Evolutionary conservation across 2,113 vertebrate genomes (phyloP), one percentile per base, ranked within the genome.

Genomic region (Felis chaus): DNA sequence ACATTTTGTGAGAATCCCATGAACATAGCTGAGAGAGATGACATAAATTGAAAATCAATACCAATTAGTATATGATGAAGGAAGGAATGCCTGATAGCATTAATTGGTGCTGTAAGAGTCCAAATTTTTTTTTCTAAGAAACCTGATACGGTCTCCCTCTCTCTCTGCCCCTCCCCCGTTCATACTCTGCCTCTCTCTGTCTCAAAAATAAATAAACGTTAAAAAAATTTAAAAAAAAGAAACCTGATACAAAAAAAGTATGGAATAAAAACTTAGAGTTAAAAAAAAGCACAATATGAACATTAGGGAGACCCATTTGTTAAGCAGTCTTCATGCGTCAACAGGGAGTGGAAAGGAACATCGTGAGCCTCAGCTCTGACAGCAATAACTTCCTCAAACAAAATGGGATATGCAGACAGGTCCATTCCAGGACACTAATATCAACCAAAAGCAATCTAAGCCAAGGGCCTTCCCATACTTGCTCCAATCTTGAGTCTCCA

Each of bases 321-420:
- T 39, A 89, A 53, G 31, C 53, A 31, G 69, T 31, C 48, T 87
- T 88, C 31, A 0, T n/a, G 50, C 12, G 0, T 78, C 94, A 39
- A 10, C 36, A 73, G 80, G 55, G 76, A 41, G 5, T 2, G 1
- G n/a, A 63, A 63, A 97, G 55, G 81, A 73, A 63, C 33, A 2
- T 1, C 6, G 33, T 27, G 76, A 50, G n/a, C 61, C 63, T 97
- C 89, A 93, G 85, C 89, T 90, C 53, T 93, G 96, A 96, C 66
- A 94, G 94, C 95, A 96, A 36, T 96, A 95, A 69, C 87, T 79
- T 82, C 89, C 85, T 63, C 1, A 7, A 91, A 91, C 61, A 71
- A 76, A 96, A 93, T 55, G 48, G 27, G 66, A 61, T 61, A 45
- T 5, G 86, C 2, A 0, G 61, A 84, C 61, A 89, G 53, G 41